Evolutionary conservation across 1,140 invertebrate genomes (phyloP).

Genomic region (Hermatobates lingyangjiaoensis): DNA sequence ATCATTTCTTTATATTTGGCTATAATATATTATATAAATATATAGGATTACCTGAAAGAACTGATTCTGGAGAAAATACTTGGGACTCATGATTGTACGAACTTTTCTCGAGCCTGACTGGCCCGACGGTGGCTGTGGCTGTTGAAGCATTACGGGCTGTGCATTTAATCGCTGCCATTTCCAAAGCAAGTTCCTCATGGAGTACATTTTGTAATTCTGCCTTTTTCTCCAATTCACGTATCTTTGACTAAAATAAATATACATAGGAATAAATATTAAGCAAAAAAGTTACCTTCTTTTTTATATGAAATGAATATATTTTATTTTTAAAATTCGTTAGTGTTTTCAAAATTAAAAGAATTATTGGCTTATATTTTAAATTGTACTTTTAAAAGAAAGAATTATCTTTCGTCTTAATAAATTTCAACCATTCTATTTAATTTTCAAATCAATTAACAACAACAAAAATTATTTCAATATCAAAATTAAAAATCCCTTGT

Average conservation of each 20-base stretch:
- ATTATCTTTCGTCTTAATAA: not conserved
- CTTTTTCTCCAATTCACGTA: slow-evolving; percentile 32
- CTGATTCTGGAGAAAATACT: slow-evolving; percentile 17
- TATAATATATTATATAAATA: no score
- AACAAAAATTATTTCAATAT: no score
- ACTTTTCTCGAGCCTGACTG: slow-evolving; percentile 4
- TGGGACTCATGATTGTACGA: slow-evolving; percentile 12
- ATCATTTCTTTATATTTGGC: no score
- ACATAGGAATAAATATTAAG: not conserved
- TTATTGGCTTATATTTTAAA: not conserved
- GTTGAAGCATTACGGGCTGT: slow-evolving; percentile 9
- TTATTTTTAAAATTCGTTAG: not conserved
- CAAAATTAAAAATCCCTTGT: no score
- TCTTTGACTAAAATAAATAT: slow-evolving; percentile 26
- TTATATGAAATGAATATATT: not conserved
- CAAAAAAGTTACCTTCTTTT: not conserved
- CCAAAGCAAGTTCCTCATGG: slow-evolving; percentile 34
- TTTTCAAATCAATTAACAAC: no score
- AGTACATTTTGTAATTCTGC: slow-evolving; percentile 35
- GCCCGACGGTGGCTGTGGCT: not conserved
- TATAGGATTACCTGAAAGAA: no score
- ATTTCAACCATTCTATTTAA: not conserved
- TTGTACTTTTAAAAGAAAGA: not conserved
- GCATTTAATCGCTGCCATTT: slow-evolving; percentile 30
- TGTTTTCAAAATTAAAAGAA: not conserved